phyloP scores from a whole-genome alignment of 2,797 vertebrate genomes.

The Squalus acanthias region DNA sequence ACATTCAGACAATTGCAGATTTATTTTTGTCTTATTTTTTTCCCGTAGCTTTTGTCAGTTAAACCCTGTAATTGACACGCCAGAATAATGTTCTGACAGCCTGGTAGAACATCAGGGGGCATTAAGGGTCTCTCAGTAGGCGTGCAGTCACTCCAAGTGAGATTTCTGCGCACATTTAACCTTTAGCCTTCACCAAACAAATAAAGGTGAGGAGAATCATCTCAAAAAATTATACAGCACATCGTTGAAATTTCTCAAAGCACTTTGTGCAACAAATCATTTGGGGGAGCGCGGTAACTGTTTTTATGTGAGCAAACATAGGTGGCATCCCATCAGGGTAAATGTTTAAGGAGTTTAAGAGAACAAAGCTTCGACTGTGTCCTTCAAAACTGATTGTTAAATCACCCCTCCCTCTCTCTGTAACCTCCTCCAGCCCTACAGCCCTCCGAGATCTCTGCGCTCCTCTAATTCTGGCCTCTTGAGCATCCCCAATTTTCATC shows the following conservation, averaged over 20 bases:
- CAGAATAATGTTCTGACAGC: not conserved
- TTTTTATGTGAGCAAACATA: not conserved
- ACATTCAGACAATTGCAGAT: not conserved
- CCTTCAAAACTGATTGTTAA: not conserved
- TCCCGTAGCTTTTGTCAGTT: not conserved
- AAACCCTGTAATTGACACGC: not conserved
- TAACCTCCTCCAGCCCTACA: too few species aligned
- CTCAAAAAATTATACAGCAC: not conserved
- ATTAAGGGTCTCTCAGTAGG: too few species aligned
- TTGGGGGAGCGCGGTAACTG: not conserved
- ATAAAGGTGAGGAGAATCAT: not conserved
- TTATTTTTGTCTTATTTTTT: not conserved
- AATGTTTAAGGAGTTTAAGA: not conserved
- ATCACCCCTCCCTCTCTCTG: too few species aligned
- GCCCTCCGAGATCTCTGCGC: too few species aligned
- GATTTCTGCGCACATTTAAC: not conserved
- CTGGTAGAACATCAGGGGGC: constrained; percentile 6
- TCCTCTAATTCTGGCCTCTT: too few species aligned
- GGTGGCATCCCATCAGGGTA: not conserved
- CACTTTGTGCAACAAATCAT: not conserved
- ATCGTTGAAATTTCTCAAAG: not conserved
- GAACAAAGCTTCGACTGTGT: not conserved
- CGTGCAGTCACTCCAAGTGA: not conserved
- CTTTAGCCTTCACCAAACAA: not conserved
- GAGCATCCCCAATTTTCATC: too few species aligned